These are phyloP conservation scores for Falco naumanni DNA, from an alignment of 2,797 vertebrate genomes.

Conservation along the genomic window DNA sequence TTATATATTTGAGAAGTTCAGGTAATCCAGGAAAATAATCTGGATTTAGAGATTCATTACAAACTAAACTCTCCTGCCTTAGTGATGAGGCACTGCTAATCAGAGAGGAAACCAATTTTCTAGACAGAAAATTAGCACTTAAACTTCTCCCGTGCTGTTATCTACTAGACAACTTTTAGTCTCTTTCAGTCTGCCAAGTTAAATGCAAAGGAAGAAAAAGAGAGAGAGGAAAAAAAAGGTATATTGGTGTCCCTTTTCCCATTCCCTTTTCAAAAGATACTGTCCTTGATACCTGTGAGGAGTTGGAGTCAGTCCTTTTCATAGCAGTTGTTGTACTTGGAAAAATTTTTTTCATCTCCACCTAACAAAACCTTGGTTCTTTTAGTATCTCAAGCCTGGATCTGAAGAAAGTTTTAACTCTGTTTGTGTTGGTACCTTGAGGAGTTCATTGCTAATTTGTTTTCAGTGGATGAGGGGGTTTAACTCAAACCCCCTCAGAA, in stretches of 20 bases:
- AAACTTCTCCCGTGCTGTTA: background rate
- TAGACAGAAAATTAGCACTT: background rate
- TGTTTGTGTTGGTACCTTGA: background rate
- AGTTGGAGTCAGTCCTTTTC: background rate
- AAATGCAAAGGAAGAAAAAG: background rate
- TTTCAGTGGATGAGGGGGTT: background rate
- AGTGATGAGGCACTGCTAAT: background rate
- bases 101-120: background rate
- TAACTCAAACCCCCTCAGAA: background rate
- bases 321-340: background rate
- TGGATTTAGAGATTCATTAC: background rate
- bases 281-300: background rate
- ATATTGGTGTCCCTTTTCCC: background rate
- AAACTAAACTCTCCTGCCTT: background rate
- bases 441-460: background rate
- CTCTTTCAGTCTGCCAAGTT: background rate
- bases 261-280: background rate
- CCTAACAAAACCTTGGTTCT: background rate
- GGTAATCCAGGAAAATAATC: constrained; percentile 12
- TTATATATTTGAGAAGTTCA: background rate
- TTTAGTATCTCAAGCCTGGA: background rate
- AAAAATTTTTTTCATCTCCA: background rate
- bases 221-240: background rate
- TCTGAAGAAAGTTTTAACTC: background rate
- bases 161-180: background rate